phyloP scores from a whole-genome alignment of 2,797 vertebrate genomes.

The Sebastes alutus region DNA sequence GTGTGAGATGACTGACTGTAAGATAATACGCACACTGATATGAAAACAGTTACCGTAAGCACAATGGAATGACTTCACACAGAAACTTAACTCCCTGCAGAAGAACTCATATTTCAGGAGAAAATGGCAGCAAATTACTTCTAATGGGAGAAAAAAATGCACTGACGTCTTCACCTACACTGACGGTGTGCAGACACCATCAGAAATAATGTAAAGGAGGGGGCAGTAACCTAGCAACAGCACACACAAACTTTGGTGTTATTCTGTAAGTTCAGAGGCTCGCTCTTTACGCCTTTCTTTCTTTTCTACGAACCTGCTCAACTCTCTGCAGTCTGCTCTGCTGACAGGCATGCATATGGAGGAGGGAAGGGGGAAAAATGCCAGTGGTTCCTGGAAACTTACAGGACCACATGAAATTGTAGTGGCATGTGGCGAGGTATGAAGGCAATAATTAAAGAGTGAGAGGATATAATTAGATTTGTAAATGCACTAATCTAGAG shows the following conservation, averaged over 20 bases:
- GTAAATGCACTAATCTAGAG: conserved; percentile 55
- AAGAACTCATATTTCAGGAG: background rate
- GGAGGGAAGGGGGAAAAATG: conserved; percentile 34
- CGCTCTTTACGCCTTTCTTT: conserved; percentile 4
- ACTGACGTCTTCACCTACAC: background rate
- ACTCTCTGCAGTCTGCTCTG: conserved; percentile 25
- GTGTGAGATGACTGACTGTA: conserved; percentile 35
- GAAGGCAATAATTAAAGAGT: conserved; percentile 62
- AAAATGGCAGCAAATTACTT: conserved; percentile 17
- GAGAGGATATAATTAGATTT: conserved; percentile 63
- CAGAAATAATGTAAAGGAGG: conserved; percentile 36
- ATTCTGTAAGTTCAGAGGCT: conserved; percentile 21
- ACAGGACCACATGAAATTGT: conserved; percentile 57
- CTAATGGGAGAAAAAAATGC: background rate
- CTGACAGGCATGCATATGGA: conserved; percentile 53
- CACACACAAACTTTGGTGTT: conserved; percentile 57
- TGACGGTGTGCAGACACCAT: conserved; percentile 45
- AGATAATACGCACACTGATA: conserved; percentile 2
- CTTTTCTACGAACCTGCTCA: conserved; percentile 35
- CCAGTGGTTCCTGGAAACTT: conserved; percentile 61
- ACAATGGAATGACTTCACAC: conserved; percentile 1
- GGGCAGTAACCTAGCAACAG: conserved; percentile 65
- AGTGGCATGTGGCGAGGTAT: conserved; percentile 46
- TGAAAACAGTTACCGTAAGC: conserved; percentile 3
- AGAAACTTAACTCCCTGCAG: background rate